phyloP scores from a whole-genome alignment of 2,888 invertebrate species.

The Neoaliturus tenellus region DNA sequence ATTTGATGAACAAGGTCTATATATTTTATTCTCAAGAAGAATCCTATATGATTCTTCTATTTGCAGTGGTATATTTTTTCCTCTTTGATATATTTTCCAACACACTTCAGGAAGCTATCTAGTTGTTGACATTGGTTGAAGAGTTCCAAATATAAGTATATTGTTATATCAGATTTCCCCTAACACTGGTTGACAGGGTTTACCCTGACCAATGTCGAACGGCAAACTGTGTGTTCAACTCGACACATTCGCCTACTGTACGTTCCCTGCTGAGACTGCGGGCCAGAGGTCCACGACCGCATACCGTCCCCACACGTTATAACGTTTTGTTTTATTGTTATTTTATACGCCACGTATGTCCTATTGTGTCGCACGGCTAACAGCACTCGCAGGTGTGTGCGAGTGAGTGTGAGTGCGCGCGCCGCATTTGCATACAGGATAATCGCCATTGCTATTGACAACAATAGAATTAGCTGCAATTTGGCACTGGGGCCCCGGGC shows the following conservation, averaged over 20 bases:
- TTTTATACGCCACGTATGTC: constrained; percentile 57
- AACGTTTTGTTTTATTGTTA: constrained; percentile 56
- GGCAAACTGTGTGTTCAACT: background rate
- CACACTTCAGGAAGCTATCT: too few species aligned
- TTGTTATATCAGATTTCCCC: too few species aligned
- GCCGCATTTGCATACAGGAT: constrained; percentile 33
- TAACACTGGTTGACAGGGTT: too few species aligned
- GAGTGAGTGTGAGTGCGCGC: constrained; percentile 28
- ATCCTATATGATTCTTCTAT: too few species aligned
- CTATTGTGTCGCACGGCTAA: constrained; percentile 50
- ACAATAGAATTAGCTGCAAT: constrained; percentile 50
- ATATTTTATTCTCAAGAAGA: too few species aligned
- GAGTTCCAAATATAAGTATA: too few species aligned
- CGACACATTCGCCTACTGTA: background rate
- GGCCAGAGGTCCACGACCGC: constrained; percentile 49
- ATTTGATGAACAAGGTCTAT: too few species aligned
- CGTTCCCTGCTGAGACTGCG: background rate
- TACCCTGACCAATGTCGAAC: too few species aligned
- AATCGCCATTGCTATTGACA: constrained; percentile 34
- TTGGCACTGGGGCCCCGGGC: constrained; percentile 21
- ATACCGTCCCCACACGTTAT: constrained; percentile 53
- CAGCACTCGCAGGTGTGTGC: constrained; percentile 36
- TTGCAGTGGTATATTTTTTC: too few species aligned
- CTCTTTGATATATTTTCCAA: too few species aligned
- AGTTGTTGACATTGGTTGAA: too few species aligned